Evolutionary conservation across 2,888 invertebrate species (phyloP), one percentile per base, ranked within the genome.

Genomic region (Cremastinae sp.): DNA sequence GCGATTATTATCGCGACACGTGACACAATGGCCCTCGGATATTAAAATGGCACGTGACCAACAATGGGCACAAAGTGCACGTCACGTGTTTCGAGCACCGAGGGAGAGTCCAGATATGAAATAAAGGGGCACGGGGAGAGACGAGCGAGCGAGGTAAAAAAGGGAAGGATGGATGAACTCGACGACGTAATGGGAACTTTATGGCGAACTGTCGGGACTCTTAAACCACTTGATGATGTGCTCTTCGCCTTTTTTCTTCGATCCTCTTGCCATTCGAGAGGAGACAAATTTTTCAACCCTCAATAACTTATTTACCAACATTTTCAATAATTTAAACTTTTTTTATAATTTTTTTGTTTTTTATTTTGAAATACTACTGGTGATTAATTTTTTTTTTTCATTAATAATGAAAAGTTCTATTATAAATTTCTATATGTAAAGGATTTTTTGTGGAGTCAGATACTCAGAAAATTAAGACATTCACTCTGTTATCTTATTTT

Each of bases 41-140:
- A 86, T 85, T 85, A 86, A 87, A 86, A 84, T 79, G 85, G 83
- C 87, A 88, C 87, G 88, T 87, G 87, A 84, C 84, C 80, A 69
- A 86, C 84, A 87, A 87, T 84, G 81, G 84, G 78, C 85, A 82
- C 76, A 82, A 85, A 86, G 85, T 85, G 84, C 81, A 80, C 82
- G 85, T 83, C 88, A 87, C 87, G 87, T 86, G 87, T 80, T 81
- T 65, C 34, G 73, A 73, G 64, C 70, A 70, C 45, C 69, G 45
- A 68, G 75, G 74, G 72, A 66, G 61, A 75, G 71, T 34, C 22
- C 58, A 47, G 75, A 62, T 71, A 53, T 34, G 22, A 41, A 51
- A 14, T 22, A 58, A 61, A 62, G 51, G 28, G 38, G 36, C 22
- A 5, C n/a, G 14, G n/a, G 64, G 72, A 49, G 61, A 34, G 41